phyloP scores from a whole-genome alignment of 2,797 vertebrate genomes.

The Hoplostethus atlanticus region DNA sequence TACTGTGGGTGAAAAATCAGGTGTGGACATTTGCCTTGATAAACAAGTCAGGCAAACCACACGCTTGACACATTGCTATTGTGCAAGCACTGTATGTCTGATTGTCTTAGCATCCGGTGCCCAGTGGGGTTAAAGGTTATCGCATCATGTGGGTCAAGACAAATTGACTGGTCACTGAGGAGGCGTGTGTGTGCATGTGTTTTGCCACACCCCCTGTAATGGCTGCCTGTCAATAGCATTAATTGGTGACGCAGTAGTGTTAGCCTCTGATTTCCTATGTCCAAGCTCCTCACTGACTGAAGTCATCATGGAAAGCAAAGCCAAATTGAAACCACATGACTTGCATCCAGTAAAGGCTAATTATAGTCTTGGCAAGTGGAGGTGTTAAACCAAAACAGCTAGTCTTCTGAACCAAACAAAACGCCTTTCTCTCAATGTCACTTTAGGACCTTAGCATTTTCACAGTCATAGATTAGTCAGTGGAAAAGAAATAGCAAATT shows the following conservation, averaged over 20 bases:
- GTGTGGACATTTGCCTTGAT: not conserved
- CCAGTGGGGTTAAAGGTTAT: too few species aligned
- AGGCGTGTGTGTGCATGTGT: too few species aligned
- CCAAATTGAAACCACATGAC: not conserved
- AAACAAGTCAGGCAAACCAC: slow-evolving; percentile 13
- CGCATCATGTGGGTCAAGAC: too few species aligned
- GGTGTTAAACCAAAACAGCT: not conserved
- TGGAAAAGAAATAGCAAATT: not conserved
- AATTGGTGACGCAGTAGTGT: not conserved
- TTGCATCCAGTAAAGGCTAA: slow-evolving; percentile 6
- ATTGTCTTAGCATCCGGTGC: not conserved
- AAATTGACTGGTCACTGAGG: too few species aligned
- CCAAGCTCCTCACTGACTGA: not conserved
- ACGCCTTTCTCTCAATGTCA: not conserved
- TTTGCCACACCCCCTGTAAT: too few species aligned
- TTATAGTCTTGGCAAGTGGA: not conserved
- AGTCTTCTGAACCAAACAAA: not conserved
- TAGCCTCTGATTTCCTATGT: not conserved
- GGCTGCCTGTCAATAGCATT: not conserved
- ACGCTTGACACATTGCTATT: not conserved
- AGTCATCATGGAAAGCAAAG: not conserved
- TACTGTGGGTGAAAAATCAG: slow-evolving; percentile 2
- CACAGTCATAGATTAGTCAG: not conserved
- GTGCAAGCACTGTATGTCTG: not conserved
- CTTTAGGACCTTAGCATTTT: not conserved